Conservation (phyloP, 2,113 vertebrate species). For the Ctenodactylus gundi region DNA sequence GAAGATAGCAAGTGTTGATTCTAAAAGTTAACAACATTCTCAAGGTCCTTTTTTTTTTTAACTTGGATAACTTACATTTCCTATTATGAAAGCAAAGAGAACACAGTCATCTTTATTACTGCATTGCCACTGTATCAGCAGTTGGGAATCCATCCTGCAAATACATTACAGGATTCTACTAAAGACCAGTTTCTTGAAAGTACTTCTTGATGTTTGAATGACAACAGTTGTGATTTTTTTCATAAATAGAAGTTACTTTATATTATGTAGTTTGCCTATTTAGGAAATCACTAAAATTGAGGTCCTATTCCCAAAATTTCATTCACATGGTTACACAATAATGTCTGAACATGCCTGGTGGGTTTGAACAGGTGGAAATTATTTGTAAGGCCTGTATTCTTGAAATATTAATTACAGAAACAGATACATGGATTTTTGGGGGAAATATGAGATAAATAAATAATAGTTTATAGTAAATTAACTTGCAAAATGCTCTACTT, state of each 20-base stretch:
- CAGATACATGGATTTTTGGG: neutral
- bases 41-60: neutral
- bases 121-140: neutral
- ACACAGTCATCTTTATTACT: neutral
- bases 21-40: neutral
- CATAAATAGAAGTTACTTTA: neutral
- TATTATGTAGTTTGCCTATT: neutral
- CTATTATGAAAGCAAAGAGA: neutral
- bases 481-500: neutral
- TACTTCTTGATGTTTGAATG: neutral
- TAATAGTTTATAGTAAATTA: neutral
- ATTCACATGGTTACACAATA: neutral
- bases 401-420: neutral
- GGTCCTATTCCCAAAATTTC: neutral
- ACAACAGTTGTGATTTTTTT: neutral
- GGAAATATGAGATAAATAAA: neutral
- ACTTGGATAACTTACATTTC: neutral
- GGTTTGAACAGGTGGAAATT: neutral
- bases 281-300: neutral
- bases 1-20: neutral
- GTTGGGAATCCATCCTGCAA: neutral
- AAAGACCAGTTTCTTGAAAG: neutral
- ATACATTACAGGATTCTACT: neutral
- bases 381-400: slow-evolving; percentile 10
- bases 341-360: neutral